Percentiles rank a stretch among this genome's conserved stretches.
phyloP scores from a whole-genome alignment of 2,113 vertebrate species.

The Helogale parvula region DNA sequence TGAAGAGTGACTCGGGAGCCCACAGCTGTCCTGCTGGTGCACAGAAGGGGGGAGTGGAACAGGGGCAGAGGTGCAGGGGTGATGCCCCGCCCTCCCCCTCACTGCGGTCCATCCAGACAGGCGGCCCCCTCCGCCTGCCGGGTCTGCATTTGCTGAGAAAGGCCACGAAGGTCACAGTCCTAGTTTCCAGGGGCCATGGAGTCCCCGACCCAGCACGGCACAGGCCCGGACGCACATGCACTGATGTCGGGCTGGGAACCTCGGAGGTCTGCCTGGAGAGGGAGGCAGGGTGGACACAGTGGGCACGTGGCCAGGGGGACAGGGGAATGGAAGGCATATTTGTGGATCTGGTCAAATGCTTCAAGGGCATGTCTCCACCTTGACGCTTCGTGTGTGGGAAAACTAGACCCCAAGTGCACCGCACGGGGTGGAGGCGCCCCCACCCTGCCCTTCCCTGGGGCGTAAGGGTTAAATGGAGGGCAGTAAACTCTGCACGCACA shows the following conservation, averaged over 20 bases:
- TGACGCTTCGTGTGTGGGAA: no score
- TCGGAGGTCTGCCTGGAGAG: not conserved
- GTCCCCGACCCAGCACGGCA: not conserved
- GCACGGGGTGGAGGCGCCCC: fast-evolving
- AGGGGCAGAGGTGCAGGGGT: not conserved
- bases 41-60: no score
- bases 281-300: no score
- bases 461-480: fast-evolving
- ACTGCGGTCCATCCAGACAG: no score
- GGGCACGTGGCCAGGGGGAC: not conserved
- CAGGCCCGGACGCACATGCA: not conserved
- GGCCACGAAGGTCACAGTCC: fast-evolving
- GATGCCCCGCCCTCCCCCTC: not conserved
- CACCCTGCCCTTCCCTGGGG: fast-evolving
- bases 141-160: not conserved
- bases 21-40: fast-evolving
- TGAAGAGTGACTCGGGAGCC: not conserved
- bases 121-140: fast-evolving
- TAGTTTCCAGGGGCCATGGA: fast-evolving
- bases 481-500: fast-evolving
- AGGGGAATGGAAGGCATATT: not conserved
- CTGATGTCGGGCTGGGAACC: not conserved
- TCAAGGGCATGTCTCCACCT: fast-evolving
- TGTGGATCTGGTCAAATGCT: not conserved
- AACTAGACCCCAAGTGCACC: fast-evolving